phyloP scores from a whole-genome alignment of 2,888 invertebrate species.

The Incurvaria masculella region DNA sequence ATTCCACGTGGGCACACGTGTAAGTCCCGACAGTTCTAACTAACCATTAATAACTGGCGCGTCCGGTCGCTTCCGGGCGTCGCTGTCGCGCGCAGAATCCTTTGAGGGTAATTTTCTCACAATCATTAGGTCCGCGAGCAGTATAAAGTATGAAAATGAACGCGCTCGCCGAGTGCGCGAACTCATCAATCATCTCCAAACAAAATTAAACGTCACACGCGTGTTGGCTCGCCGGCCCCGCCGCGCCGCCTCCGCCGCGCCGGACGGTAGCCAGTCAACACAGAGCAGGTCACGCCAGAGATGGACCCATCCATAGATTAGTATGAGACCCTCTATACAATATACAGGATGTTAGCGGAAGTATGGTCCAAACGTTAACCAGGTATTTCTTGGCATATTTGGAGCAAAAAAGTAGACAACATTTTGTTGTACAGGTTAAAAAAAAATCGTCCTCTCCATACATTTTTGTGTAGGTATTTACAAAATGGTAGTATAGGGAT shows the following conservation, averaged over 20 bases:
- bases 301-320: conserved; percentile 14
- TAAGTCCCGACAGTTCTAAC: neutral
- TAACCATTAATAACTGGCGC: neutral
- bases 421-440: conserved; percentile 20
- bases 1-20: no score
- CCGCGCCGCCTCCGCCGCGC: conserved; percentile 28
- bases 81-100: neutral
- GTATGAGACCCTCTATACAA: conserved; percentile 3
- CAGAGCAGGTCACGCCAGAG: neutral
- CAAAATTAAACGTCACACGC: conserved; percentile 54
- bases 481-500: neutral
- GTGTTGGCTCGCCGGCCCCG: no score
- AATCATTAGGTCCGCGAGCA: conserved; percentile 24
- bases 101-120: conserved; percentile 7
- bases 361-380: no score
- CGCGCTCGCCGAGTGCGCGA: conserved; percentile 21
- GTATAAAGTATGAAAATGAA: conserved; percentile 41
- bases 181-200: conserved; percentile 49
- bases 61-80: neutral
- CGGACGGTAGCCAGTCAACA: conserved; percentile 16
- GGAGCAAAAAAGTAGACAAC: neutral
- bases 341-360: no score
- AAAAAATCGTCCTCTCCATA: no score
- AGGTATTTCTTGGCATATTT: no score
- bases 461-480: conserved; percentile 6